phyloP scores from a whole-genome alignment of 2,888 invertebrate genomes.

The Scaptomyza flava region DNA sequence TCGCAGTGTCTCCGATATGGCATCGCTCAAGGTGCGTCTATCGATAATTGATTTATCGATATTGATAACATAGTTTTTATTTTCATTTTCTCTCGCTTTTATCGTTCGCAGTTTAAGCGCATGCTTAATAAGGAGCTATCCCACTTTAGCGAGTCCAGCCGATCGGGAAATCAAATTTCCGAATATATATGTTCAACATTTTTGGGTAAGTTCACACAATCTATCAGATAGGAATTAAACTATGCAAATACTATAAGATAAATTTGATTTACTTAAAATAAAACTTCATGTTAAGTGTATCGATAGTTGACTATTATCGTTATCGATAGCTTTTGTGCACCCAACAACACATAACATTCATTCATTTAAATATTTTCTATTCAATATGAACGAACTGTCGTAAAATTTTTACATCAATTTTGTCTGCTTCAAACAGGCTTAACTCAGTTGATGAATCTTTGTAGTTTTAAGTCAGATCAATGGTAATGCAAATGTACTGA shows the following conservation, averaged over 20 bases:
- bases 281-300: not conserved
- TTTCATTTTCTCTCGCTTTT: not conserved
- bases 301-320: not conserved
- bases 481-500: conserved; percentile 55
- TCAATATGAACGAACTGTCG: not conserved
- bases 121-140: conserved; percentile 99
- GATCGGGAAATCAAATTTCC: conserved; percentile 99
- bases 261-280: too few species aligned
- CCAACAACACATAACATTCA: not conserved
- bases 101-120: conserved; percentile 94
- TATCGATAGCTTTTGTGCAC: too few species aligned
- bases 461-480: conserved; percentile 13
- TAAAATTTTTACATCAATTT: conserved; percentile 23
- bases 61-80: not conserved
- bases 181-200: conserved; percentile 99
- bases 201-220: conserved; percentile 91
- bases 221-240: too few species aligned
- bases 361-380: conserved; percentile 15
- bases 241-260: too few species aligned
- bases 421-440: not conserved
- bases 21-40: conserved; percentile 95
- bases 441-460: conserved; percentile 8
- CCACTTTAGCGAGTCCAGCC: conserved; percentile 99
- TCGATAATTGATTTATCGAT: not conserved
- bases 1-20: conserved; percentile 99